Base-by-base conservation (phyloP, 2,797 vertebrate genomes). In the Heliangelus exortis region DNA sequence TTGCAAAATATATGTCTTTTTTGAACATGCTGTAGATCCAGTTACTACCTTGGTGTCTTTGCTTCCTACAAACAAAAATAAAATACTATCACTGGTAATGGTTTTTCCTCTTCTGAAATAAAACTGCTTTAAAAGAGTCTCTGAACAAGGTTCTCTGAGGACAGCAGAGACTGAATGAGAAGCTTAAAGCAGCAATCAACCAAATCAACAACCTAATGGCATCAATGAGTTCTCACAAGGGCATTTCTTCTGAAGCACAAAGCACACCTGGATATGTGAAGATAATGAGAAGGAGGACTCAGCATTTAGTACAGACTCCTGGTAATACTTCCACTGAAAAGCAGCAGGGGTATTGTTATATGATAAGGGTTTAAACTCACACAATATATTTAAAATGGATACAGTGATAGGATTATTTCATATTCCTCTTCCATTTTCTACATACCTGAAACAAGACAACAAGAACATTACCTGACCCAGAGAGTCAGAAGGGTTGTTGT, bases 121-220 rank as follows among this genome's bases (percentile, higher is more conserved):
- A 88, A 89, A 58, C 45, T 29, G 77, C 47, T 81, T 77, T 86
- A 71, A 2, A 5, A 78, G 50, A 51, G 26, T 65, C 58, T 78
- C 62, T 72, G 66, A 77, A 92, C 69, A 69, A 88, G 20, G 41
- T 89, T 66, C 84, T 96, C 73, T 33, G 80, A 84, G 58, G 73
- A 86, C 13, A 90, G 51, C 47, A 68, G 78, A 69, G 45, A 74
- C 76, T 80, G 62, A 91, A 80, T 26, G 78, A 89, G 74, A 57
- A 85, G 84, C 81, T 91, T 92, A 89, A 91, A 96, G 87, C 92
- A 53, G 43, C 67, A 79, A 92, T 82, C 95, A 94, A 62, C 81
- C 66, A 81, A 81, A 95, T 90, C 81, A 94, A 92, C 84, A 92
- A 65, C 41, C 20, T 92, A 84, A 88, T 50, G 57, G 67, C 68